phyloP scores from a whole-genome alignment of 2,113 vertebrate genomes.

The Origma solitaria region DNA sequence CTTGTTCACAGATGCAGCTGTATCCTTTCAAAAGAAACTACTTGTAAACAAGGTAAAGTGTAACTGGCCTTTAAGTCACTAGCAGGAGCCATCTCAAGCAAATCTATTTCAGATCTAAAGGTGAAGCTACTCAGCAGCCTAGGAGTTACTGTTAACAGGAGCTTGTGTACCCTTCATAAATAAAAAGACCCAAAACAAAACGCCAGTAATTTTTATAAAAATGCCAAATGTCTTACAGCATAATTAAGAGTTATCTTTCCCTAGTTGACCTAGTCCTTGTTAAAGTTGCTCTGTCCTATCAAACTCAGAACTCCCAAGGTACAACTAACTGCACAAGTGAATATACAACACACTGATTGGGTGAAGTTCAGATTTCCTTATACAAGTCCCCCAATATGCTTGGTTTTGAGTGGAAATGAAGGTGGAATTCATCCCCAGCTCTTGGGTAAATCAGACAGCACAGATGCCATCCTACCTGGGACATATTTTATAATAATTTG shows the following conservation, averaged over 20 bases:
- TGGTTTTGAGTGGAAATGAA: background rate
- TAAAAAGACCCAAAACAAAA: background rate
- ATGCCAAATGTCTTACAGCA: background rate
- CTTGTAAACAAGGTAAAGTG: background rate
- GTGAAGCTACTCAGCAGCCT: background rate
- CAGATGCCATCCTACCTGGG: background rate
- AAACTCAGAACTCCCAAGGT: background rate
- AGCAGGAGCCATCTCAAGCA: background rate
- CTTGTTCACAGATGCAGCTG: background rate
- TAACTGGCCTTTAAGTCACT: background rate
- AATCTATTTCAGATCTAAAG: background rate
- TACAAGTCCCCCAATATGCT: background rate
- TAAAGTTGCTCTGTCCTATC: background rate
- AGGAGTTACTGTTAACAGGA: background rate
- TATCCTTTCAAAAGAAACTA: background rate
- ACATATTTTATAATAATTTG: background rate
- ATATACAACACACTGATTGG: background rate
- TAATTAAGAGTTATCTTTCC: background rate
- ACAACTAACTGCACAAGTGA: background rate
- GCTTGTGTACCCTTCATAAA: background rate
- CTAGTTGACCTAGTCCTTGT: background rate
- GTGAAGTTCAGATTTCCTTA: background rate
- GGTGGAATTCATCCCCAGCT: background rate
- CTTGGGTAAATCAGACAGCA: background rate
- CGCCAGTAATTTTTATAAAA: background rate